These are phyloP conservation scores for Enteromius fasciolatus DNA, from an alignment of 2,797 vertebrate genomes.

Conservation along the genomic window DNA sequence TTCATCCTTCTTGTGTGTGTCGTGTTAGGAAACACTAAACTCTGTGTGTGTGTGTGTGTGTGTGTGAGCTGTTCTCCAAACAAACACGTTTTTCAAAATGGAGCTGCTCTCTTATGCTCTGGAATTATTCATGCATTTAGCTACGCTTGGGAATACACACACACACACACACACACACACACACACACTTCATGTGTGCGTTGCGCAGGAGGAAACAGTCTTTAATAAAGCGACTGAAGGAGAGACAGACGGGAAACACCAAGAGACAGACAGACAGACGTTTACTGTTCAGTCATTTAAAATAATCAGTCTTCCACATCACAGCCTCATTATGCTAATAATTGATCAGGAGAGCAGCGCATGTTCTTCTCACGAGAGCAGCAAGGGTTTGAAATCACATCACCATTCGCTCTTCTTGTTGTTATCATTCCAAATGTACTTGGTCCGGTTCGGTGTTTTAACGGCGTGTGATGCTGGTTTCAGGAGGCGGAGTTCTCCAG, in stretches of 20 bases:
- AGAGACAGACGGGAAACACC: neutral
- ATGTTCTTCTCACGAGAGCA: neutral
- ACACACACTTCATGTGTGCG: conserved; percentile 27
- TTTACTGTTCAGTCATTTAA: conserved; percentile 1
- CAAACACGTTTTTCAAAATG: conserved; percentile 27
- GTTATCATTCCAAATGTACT: neutral
- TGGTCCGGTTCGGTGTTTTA: neutral
- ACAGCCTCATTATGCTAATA: conserved; percentile 13
- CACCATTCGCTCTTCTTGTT: neutral
- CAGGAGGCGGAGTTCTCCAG: conserved; percentile 72
- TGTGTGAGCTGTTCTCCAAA: conserved; percentile 13
- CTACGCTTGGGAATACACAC: conserved; percentile 12
- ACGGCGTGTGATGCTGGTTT: neutral
- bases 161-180: conserved; percentile 4
- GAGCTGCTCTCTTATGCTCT: conserved; percentile 12
- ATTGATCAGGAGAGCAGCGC: neutral
- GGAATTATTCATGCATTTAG: conserved; percentile 50
- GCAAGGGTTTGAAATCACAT: neutral
- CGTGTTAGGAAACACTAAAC: neutral
- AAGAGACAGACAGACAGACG: conserved; percentile 8
- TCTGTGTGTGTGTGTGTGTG: neutral
- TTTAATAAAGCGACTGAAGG: conserved; percentile 30
- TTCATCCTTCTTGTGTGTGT: neutral
- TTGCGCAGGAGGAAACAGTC: conserved; percentile 32
- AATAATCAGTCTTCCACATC: conserved; percentile 11